These are phyloP conservation scores for Cotesia typhae DNA, from an alignment of 1,140 invertebrate genomes.

Conservation along the genomic window DNA sequence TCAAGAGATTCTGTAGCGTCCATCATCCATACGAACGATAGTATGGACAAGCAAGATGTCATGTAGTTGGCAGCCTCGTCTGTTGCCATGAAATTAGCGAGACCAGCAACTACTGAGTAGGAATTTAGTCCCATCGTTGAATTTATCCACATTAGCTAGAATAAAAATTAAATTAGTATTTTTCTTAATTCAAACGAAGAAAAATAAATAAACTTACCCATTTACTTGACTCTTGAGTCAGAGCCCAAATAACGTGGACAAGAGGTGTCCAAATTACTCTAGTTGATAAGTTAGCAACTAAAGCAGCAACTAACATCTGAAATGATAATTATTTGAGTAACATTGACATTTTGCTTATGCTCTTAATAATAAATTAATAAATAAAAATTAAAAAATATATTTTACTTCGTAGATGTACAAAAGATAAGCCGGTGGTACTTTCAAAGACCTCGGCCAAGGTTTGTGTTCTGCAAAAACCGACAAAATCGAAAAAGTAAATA, in stretches of 20 bases:
- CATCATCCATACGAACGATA: conserved; percentile 64
- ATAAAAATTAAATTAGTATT: conserved; percentile 8
- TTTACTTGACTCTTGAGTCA: conserved; percentile 59
- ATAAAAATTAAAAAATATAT: background rate
- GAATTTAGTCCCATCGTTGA: conserved; percentile 38
- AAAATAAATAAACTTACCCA: conserved; percentile 47
- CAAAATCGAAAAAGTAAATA: conserved; percentile 59
- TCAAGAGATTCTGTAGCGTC: conserved; percentile 63
- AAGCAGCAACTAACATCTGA: conserved; percentile 60
- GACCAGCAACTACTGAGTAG: conserved; percentile 42
- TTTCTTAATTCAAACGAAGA: conserved; percentile 1
- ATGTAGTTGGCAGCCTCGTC: conserved; percentile 52
- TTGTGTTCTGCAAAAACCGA: conserved; percentile 60
- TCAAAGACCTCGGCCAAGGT: conserved; percentile 61
- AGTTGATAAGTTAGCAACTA: conserved; percentile 58
- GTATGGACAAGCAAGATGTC: conserved; percentile 54
- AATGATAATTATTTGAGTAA: conserved; percentile 1
- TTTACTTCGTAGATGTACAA: conserved; percentile 62
- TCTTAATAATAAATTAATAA: background rate
- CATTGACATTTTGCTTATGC: background rate
- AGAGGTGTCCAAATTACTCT: conserved; percentile 59
- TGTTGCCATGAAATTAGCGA: conserved; percentile 52
- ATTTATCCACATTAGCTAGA: conserved; percentile 54
- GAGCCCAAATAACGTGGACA: conserved; percentile 51
- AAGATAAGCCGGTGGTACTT: conserved; percentile 59